Percentiles rank a stretch among this genome's conserved stretches.
Conservation (phyloP, 2,113 vertebrate species). For the Centrocercus urophasianus region DNA sequence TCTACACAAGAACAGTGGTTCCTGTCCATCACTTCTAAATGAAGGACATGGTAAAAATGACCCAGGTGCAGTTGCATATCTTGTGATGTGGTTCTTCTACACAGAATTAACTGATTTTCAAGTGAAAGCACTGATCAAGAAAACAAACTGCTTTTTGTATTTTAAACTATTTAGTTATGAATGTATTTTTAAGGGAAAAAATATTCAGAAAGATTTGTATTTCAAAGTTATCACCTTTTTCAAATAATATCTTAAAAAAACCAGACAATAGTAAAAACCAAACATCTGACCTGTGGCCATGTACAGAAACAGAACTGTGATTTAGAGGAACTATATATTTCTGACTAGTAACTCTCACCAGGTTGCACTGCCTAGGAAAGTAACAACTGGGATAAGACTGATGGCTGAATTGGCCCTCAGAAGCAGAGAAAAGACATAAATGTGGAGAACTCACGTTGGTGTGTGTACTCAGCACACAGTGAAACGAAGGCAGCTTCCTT, state of each 20-base stretch:
- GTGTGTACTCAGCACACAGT: fast-evolving
- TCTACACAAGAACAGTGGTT: neutral
- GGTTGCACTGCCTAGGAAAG: neutral
- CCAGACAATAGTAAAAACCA: neutral
- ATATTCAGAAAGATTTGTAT: neutral
- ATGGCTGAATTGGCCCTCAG: neutral
- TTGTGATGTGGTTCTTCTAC: neutral
- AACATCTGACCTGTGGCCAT: neutral
- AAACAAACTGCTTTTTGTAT: neutral
- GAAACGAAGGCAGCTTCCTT: neutral
- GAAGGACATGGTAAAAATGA: neutral
- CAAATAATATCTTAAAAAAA: neutral
- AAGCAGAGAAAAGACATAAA: neutral
- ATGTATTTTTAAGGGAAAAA: neutral
- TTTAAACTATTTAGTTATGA: neutral
- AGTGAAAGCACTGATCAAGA: neutral
- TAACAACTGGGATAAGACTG: neutral
- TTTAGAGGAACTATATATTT: neutral
- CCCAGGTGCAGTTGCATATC: fast-evolving
- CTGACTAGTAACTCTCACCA: neutral
- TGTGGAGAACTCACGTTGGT: neutral
- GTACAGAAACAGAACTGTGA: neutral
- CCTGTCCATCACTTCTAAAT: neutral
- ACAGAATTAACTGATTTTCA: neutral
- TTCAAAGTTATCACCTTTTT: neutral